These are phyloP conservation scores for Montipora sp. DNA, from an alignment of 64 coral and sea anemone species.

Conservation along the genomic window DNA sequence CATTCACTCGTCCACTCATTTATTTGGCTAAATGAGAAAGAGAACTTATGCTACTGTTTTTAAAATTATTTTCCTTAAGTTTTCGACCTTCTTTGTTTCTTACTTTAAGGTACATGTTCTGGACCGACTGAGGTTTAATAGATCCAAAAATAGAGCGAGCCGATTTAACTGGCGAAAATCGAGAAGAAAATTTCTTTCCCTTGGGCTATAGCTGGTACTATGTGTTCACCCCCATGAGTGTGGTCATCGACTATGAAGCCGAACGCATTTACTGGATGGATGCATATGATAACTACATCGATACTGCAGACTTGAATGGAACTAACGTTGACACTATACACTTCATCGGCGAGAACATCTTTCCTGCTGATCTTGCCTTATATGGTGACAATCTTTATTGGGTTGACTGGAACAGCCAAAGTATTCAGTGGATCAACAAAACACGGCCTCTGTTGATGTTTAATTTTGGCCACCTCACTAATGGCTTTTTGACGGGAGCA, in stretches of 20 bases:
- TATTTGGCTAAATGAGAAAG: too few relatives aligned
- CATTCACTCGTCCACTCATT: too few relatives aligned
- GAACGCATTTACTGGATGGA: conserved; percentile 42
- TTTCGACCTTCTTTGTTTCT: neutral
- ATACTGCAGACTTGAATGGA: conserved; percentile 43
- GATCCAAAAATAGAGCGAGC: conserved; percentile 57
- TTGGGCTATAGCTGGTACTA: neutral
- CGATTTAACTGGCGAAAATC: conserved; percentile 41
- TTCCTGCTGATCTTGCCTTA: conserved; percentile 52
- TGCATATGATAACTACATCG: conserved; percentile 33
- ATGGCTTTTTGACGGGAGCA: neutral
- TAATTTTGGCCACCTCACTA: neutral
- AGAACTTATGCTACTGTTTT: too few relatives aligned
- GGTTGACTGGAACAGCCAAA: conserved; percentile 10
- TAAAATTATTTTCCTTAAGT: neutral
- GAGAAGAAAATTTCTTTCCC: neutral
- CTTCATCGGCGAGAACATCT: neutral
- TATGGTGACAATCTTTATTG: conserved; percentile 34
- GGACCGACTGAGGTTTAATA: conserved; percentile 42
- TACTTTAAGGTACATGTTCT: conserved; percentile 49
- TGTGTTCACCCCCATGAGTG: conserved; percentile 7
- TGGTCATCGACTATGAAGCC: conserved; percentile 41
- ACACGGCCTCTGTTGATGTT: neutral
- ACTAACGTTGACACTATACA: neutral
- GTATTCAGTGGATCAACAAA: conserved; percentile 31